A percentile compares a stretch with the other conserved stretches of the same genome.
Evolutionary conservation across 2,113 vertebrate species (phyloP).

Genomic region (Martes martes): DNA sequence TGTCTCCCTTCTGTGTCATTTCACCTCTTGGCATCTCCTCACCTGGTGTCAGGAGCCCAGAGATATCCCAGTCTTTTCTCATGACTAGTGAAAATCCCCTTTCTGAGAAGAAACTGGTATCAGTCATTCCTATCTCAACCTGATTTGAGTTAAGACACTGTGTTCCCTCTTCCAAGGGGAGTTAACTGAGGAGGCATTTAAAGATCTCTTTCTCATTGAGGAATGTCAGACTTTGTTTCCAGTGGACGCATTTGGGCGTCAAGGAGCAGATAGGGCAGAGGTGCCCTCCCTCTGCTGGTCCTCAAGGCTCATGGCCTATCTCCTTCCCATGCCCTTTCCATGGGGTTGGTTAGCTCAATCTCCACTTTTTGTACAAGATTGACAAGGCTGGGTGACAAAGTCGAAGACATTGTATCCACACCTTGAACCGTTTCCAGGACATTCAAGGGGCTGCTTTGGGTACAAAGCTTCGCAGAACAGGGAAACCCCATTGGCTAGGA

Average conservation of each 20-base stretch:
- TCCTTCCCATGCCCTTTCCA: not conserved
- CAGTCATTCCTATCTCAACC: not conserved
- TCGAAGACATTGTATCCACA: not conserved
- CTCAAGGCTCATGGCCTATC: not conserved
- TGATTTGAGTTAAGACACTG: not conserved
- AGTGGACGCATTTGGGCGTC: not conserved
- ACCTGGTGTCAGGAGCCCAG: not conserved
- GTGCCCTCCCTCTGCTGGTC: not conserved
- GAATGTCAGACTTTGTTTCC: constrained; percentile 31
- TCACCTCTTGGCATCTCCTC: not conserved
- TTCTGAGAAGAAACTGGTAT: not conserved
- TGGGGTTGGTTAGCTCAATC: not conserved
- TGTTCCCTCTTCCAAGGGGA: constrained; percentile 17
- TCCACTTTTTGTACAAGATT: not conserved
- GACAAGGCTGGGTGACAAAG: not conserved
- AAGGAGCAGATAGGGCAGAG: not conserved
- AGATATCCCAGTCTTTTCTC: not conserved
- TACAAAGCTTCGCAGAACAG: not conserved
- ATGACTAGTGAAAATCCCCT: not conserved
- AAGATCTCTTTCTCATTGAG: not conserved
- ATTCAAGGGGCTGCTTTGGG: not conserved
- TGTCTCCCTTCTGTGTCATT: not conserved
- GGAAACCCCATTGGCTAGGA: not conserved
- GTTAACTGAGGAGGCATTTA: not conserved
- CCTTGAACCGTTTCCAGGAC: not conserved